Percentiles rank a stretch among this genome's conserved stretches.
These are phyloP conservation scores for Mesorhabditis belari DNA, from an alignment of 2,888 invertebrate species.

Conservation along the genomic window DNA sequence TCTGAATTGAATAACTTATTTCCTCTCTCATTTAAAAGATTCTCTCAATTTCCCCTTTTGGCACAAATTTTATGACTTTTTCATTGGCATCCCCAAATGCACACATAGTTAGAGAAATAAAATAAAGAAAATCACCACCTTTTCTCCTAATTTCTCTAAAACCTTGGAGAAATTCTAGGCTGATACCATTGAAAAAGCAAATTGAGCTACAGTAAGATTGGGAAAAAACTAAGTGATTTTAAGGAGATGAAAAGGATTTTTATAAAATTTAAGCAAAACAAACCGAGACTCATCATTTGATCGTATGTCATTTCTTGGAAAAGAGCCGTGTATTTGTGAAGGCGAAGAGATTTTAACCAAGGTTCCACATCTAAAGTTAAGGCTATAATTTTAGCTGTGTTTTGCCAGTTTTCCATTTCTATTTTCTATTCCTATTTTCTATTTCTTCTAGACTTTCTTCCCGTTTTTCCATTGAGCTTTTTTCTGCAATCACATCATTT, in stretches of 20 bases:
- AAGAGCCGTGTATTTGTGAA: conserved; percentile 90
- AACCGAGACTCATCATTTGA: conserved; percentile 68
- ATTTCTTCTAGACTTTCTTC: neutral
- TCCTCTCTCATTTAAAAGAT: neutral
- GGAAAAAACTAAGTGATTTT: neutral
- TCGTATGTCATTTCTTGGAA: conserved; percentile 85
- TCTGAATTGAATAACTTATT: too few species aligned
- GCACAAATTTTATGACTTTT: too few species aligned
- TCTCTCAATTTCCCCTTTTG: too few species aligned
- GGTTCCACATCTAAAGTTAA: conserved; percentile 61
- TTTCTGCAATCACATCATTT: neutral
- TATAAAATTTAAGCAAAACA: neutral
- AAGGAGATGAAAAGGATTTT: neutral
- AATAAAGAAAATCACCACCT: too few species aligned
- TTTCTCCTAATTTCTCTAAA: too few species aligned
- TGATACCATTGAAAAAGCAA: too few species aligned
- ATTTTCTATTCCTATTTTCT: too few species aligned
- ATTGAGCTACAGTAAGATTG: neutral
- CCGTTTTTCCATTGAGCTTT: neutral
- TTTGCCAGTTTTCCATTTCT: too few species aligned
- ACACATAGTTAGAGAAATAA: too few species aligned
- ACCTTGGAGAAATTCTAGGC: neutral
- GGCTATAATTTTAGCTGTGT: neutral
- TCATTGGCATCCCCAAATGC: too few species aligned
- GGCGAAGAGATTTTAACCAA: conserved; percentile 85